Evolutionary conservation across 2,797 vertebrate genomes (phyloP), one percentile per base, ranked within the genome.

Genomic region (Oreochromis mossambicus): DNA sequence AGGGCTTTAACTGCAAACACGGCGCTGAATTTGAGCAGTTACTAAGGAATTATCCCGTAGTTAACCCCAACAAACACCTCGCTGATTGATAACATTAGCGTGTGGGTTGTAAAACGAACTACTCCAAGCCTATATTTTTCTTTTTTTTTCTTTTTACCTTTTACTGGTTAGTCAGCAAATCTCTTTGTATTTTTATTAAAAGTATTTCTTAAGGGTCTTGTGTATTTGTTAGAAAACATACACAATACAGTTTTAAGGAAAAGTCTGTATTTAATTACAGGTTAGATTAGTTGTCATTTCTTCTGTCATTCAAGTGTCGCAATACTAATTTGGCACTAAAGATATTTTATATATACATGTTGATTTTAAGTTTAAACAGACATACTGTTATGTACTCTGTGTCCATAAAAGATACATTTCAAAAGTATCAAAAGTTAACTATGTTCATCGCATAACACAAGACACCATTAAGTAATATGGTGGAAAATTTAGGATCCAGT

Each of bases 1-100:
- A 24, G 87, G 94, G 80, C 75, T 88, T 79, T 85, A 83, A 81
- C 89, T 88, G 84, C 88, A 92, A 94, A 94, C 87, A 90, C 82
- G 82, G 86, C 87, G 52, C 50, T 55, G 82, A 90, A 90, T 90
- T 81, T 82, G 24, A 91, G 88, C 77, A 29, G 91, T 93, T 90
- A 89, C 92, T 87, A 87, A 81, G 89, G 91, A 91, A 81, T 81
- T 86, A 63, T 63, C 86, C 81, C 75, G 56, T 81, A 83, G 81
- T 91, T 83, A 87, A 88, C 43, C 84, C 84, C 86, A 90, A 90
- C 90, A 92, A 94, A 94, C 88, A 87, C n/a, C 8, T 34, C 13
- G 5, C 56, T 89, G 89, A 89, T 75, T 89, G 86, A 92, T 85
- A 84, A 81, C 82, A 89, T 88, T 87, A 80, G 78, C 81, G 61